These are phyloP conservation scores for Tuberolachnus salignus DNA, from an alignment of 2,888 invertebrate species.

Conservation along the genomic window DNA sequence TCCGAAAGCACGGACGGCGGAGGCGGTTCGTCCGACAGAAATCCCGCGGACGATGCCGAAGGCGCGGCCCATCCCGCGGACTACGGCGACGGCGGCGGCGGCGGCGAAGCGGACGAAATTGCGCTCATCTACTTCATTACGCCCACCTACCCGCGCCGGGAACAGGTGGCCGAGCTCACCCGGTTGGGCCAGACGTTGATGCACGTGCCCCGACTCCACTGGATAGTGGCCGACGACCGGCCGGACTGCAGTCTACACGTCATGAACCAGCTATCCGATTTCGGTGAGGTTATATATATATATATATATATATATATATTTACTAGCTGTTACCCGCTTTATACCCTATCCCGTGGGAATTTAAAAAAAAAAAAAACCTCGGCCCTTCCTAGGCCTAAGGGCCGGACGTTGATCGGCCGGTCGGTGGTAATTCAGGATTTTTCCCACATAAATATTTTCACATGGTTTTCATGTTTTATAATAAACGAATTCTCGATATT, in stretches of 20 bases:
- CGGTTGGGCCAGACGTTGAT: conserved; percentile 74
- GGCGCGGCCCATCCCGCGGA: not conserved
- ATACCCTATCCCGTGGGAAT: too few relatives aligned
- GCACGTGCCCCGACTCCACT: conserved; percentile 71
- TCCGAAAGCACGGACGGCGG: not conserved
- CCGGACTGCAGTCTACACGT: conserved; percentile 57
- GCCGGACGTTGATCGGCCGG: too few relatives aligned
- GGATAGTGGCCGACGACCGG: conserved; percentile 78
- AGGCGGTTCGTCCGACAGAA: not conserved
- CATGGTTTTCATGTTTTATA: too few relatives aligned
- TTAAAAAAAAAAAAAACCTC: too few relatives aligned
- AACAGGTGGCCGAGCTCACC: conserved; percentile 81
- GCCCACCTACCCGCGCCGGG: conserved; percentile 76
- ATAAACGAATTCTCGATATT: too few relatives aligned
- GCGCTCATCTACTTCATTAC: conserved; percentile 72
- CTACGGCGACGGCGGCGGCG: not conserved
- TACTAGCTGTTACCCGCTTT: too few relatives aligned
- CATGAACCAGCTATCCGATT: conserved; percentile 57
- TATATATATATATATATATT: too few relatives aligned
- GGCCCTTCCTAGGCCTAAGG: too few relatives aligned
- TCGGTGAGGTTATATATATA: conserved; percentile 61
- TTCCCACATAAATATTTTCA: too few relatives aligned
- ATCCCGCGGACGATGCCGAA: too few relatives aligned
- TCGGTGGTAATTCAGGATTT: too few relatives aligned
- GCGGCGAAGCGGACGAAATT: not conserved